Conservation (phyloP, 2,113 vertebrate species). For the Sterrhoptilus dennistouni region DNA sequence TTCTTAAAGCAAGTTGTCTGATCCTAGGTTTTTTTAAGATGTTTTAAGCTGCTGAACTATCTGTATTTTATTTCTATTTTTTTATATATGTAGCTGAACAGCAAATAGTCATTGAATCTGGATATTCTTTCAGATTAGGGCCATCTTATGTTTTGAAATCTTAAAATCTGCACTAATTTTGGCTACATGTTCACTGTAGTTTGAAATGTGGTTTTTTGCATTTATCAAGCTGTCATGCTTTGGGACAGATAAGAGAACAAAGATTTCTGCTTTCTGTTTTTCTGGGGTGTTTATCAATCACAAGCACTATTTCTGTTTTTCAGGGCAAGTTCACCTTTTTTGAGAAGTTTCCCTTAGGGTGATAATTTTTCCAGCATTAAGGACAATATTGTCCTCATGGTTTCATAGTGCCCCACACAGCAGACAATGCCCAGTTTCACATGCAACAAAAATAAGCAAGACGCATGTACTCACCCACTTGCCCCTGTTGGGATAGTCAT, state of each 20-base stretch:
- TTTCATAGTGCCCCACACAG: not conserved
- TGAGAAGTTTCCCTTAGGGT: not conserved
- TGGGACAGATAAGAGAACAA: not conserved
- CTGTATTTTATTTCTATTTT: not conserved
- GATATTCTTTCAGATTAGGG: not conserved
- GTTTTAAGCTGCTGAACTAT: not conserved
- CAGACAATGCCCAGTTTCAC: not conserved
- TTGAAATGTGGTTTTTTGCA: not conserved
- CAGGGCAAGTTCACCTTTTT: not conserved
- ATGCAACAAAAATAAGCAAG: not conserved
- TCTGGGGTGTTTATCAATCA: not conserved
- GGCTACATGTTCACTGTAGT: not conserved
- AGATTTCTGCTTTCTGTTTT: not conserved
- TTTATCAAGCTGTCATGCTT: not conserved
- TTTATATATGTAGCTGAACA: not conserved
- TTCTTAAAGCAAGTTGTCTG: not conserved
- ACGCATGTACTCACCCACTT: conserved; percentile 88
- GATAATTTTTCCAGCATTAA: not conserved
- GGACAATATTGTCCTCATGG: not conserved
- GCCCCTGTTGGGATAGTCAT: conserved; percentile 87
- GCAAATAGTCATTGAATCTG: not conserved
- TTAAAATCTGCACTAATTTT: not conserved
- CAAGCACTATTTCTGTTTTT: not conserved
- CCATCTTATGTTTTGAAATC: not conserved
- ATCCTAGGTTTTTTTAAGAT: not conserved